Conservation (phyloP, 2,113 vertebrate species). For the Oreocharis arfaki region DNA sequence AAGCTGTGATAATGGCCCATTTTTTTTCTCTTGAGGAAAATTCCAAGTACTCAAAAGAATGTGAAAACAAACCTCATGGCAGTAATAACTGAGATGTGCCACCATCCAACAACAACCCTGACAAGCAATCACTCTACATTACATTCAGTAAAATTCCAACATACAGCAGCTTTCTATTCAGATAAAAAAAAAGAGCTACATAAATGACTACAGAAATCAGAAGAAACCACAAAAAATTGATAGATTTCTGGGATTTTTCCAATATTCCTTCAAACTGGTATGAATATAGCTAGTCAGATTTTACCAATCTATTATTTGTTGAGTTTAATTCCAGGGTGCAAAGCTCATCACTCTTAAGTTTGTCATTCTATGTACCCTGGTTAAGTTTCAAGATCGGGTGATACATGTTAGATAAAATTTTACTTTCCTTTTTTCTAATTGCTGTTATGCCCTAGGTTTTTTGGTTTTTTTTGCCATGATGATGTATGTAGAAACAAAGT, state of each 20-base stretch:
- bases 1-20: background rate
- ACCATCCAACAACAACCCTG: background rate
- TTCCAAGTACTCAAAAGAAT: constrained; percentile 5
- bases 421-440: background rate
- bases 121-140: constrained; percentile 7
- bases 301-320: background rate
- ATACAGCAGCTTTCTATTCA: background rate
- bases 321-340: background rate
- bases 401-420: background rate
- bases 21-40: constrained; percentile 16
- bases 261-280: background rate
- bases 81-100: constrained; percentile 2
- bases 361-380: background rate
- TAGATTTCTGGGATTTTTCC: background rate
- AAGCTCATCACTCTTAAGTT: background rate
- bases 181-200: background rate
- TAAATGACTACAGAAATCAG: background rate
- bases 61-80: constrained; percentile 9
- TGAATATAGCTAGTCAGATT: background rate
- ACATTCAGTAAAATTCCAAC: background rate
- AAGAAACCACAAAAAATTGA: background rate
- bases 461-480: background rate
- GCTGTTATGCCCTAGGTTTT: background rate
- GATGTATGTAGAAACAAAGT: background rate
- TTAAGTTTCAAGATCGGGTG: background rate